phyloP scores from a whole-genome alignment of 2,113 vertebrate species.

The Lipotes vexillifer region DNA sequence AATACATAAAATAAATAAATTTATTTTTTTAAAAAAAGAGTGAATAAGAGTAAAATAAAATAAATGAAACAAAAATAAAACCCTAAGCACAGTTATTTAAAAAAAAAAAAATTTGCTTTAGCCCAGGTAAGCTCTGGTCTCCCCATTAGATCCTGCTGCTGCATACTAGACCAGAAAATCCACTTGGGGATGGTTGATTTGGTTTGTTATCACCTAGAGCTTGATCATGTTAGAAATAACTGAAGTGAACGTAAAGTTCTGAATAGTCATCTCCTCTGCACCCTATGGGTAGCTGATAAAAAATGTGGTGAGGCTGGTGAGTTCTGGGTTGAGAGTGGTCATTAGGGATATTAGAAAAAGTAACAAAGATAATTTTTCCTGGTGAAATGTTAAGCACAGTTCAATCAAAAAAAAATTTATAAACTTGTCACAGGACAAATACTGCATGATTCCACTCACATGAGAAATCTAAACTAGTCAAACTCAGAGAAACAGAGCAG shows the following conservation, averaged over 20 bases:
- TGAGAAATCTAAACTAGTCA: too few relatives aligned
- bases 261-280: neutral
- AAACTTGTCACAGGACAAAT: neutral
- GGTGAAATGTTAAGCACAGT: neutral
- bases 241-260: neutral
- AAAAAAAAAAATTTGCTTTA: neutral
- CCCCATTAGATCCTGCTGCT: neutral
- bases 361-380: neutral
- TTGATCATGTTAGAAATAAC: neutral
- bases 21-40: too few relatives aligned
- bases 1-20: too few relatives aligned
- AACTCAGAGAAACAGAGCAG: neutral
- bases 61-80: too few relatives aligned
- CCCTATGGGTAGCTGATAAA: neutral
- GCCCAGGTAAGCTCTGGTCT: neutral
- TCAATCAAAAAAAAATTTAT: neutral
- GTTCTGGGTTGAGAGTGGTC: neutral
- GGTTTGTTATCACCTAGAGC: neutral
- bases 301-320: neutral
- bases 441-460: neutral
- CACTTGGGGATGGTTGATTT: neutral
- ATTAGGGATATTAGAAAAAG: neutral
- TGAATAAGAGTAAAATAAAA: too few relatives aligned
- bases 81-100: too few relatives aligned
- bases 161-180: neutral